Evolutionary conservation across 2,888 invertebrate species (phyloP).

Genomic region (Andrena marginata): DNA sequence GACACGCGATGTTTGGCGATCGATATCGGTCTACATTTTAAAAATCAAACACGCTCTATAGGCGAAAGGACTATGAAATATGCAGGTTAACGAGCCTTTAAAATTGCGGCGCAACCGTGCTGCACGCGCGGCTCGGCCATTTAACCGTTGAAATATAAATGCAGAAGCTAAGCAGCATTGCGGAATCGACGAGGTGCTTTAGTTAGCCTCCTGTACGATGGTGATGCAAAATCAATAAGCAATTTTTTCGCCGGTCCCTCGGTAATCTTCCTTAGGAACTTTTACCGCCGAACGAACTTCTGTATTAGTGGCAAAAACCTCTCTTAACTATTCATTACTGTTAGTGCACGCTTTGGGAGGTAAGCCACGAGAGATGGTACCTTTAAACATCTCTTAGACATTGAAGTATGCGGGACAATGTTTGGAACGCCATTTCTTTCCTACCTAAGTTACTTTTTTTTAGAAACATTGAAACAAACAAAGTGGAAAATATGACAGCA

Average conservation of each 20-base stretch:
- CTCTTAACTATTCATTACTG: constrained; percentile 3
- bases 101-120: constrained; percentile 22
- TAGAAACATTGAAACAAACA: not conserved
- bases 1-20: constrained; percentile 9
- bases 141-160: constrained; percentile 51
- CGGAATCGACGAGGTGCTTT: constrained; percentile 4
- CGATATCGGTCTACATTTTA: constrained; percentile 8
- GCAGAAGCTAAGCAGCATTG: constrained; percentile 30
- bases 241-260: constrained; percentile 11
- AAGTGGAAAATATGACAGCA: too few relatives aligned
- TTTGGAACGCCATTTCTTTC: not conserved
- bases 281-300: not conserved
- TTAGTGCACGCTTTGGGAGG: not conserved
- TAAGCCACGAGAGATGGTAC: not conserved
- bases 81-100: constrained; percentile 41
- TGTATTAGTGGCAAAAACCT: not conserved
- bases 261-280: not conserved
- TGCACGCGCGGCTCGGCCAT: constrained; percentile 6
- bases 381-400: not conserved
- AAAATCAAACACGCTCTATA: constrained; percentile 41
- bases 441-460: not conserved
- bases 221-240: not conserved
- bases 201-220: not conserved
- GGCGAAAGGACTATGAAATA: constrained; percentile 31
- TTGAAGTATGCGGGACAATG: not conserved